Evolutionary conservation across 2,797 vertebrate genomes (phyloP).

Genomic region (Todus mexicanus): DNA sequence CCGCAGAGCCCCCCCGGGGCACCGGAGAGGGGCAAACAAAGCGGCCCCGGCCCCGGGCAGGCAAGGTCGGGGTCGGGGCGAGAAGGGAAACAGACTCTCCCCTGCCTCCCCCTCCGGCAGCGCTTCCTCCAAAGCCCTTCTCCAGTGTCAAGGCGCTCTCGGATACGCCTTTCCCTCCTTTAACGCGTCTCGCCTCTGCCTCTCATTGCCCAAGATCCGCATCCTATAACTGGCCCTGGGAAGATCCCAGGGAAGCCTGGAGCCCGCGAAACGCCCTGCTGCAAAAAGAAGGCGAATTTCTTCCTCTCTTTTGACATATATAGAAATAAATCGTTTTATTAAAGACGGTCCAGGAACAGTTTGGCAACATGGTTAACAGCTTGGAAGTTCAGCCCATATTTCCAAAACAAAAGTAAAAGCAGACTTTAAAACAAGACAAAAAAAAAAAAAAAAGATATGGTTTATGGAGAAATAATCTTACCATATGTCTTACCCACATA

Average conservation of each 20-base stretch:
- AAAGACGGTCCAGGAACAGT: conserved; percentile 3
- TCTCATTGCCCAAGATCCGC: neutral
- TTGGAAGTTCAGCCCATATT: neutral
- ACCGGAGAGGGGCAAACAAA: neutral
- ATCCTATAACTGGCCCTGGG: neutral
- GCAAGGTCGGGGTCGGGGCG: neutral
- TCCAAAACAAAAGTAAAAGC: conserved; percentile 45
- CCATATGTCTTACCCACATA: conserved; percentile 11
- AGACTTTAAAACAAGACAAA: neutral
- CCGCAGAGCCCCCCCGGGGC: neutral
- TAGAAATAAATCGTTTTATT: conserved; percentile 67
- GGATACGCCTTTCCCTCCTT: neutral
- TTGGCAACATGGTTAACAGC: conserved; percentile 29
- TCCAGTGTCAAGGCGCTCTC: neutral
- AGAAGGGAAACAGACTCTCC: neutral
- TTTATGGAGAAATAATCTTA: neutral
- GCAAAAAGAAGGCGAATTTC: neutral
- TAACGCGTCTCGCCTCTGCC: neutral
- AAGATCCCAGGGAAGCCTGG: neutral
- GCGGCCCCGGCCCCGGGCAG: neutral
- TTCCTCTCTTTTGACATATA: neutral
- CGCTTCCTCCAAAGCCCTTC: neutral
- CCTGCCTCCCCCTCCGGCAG: neutral
- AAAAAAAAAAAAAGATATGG: neutral
- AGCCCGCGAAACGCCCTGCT: neutral